Evolutionary conservation across 2,797 vertebrate species (phyloP), one percentile per base, ranked within the genome.

Genomic region (Streptopelia turtur): DNA sequence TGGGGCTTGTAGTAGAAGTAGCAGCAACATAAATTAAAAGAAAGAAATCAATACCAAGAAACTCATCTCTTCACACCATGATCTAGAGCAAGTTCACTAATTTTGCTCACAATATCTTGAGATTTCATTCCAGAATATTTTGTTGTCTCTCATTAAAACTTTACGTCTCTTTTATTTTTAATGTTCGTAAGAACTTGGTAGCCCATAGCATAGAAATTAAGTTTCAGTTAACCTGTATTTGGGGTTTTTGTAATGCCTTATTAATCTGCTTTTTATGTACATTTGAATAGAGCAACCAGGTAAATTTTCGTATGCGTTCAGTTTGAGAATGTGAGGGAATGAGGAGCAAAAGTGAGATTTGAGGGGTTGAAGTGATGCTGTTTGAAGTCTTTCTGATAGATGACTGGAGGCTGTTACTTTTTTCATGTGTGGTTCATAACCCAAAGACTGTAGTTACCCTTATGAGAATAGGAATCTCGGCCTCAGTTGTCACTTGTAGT

Each of bases 361-460:
- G 55, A 49, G 12, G 16, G 18, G 14, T 2, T 61, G 16, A n/a
- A 71, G 28, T 55, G 63, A 12, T 0, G 0, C 10, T 75, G 31
- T 9, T 50, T 4, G 0, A 57, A 33, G 41, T 43, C 14, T 50
- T 87, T 52, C 41, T 33, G 20, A 71, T 55, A 61, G 22, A n/a
- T 64, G 49, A 11, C 35, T 77, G n/a, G 43, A 65, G 28, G 23
- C 10, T 55, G 45, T 30, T 74, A 33, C 23, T 52, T 17, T 43
- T 60, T 52, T 66, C 39, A 7, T n/a, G 21, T 61, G 20, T 69
- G 22, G 3, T 77, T 72, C 39, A 21, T 43, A 81, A 57, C 14
- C 21, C 55, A 43, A 77, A 55, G 47, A 20, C 18, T 13, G 14
- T 47, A n/a, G 68, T 60, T 78, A 23, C 39, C 33, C 15, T 31